phyloP scores from a whole-genome alignment of 2,888 invertebrate species.

The Beris chalybata region DNA sequence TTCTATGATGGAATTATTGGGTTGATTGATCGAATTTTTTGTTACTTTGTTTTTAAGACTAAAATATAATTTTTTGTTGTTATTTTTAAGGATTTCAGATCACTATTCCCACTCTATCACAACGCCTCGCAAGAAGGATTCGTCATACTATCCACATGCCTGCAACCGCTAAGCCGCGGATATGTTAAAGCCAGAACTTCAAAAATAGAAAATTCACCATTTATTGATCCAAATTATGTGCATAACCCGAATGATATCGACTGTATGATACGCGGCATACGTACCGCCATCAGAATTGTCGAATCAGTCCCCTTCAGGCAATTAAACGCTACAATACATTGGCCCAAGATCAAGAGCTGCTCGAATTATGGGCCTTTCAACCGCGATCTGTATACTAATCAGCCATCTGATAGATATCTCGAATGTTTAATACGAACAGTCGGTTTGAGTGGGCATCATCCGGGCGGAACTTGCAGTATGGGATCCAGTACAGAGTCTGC shows the following conservation, averaged over 20 bases:
- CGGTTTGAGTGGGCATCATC: constrained; percentile 76
- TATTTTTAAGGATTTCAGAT: constrained; percentile 61
- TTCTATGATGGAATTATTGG: neutral
- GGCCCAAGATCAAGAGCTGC: constrained; percentile 67
- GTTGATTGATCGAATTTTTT: too few relatives aligned
- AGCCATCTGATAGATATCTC: constrained; percentile 60
- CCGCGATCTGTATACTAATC: constrained; percentile 51
- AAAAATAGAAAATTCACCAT: constrained; percentile 64
- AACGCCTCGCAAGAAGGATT: constrained; percentile 69
- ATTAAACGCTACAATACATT: constrained; percentile 66
- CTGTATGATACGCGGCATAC: constrained; percentile 66
- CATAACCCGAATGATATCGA: constrained; percentile 62
- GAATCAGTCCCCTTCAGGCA: constrained; percentile 62
- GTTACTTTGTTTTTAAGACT: neutral
- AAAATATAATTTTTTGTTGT: constrained; percentile 26
- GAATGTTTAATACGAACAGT: constrained; percentile 67
- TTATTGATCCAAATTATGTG: constrained; percentile 77
- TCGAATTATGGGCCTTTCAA: constrained; percentile 57
- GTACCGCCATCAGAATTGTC: constrained; percentile 59
- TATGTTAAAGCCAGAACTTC: constrained; percentile 61
- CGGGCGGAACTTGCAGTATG: constrained; percentile 76
- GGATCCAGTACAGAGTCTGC: constrained; percentile 62
- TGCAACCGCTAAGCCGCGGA: constrained; percentile 74
- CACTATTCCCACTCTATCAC: constrained; percentile 67
- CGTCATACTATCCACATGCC: constrained; percentile 66